Base-by-base conservation (phyloP, 2,113 vertebrate genomes). In the Maccullochella peelii region DNA sequence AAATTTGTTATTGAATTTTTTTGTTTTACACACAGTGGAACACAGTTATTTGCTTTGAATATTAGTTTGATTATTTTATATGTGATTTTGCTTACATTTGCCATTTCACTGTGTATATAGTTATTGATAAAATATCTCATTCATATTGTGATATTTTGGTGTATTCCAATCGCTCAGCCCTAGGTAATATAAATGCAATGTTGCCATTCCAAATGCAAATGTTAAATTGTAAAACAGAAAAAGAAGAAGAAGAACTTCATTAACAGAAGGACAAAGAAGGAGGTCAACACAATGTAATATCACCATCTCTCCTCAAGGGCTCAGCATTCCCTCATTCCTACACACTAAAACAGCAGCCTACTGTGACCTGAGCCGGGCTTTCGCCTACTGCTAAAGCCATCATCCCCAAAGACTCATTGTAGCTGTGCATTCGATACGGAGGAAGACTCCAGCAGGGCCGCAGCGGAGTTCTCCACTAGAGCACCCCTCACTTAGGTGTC, bases 271-370 rank as follows among this genome's bases (percentile, higher is more conserved):
- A 9, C 33, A 25, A n/a, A 42, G 49, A 73, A 63, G 42, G 18
- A 63, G 59, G 27, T 72, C 21, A 62, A 79, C 73, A 80, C 69
- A 86, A 80, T 79, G 82, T 80, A 88, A 88, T 91, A 83, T 82
- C 81, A 75, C 52, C 44, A 42, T 81, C 33, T 87, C 50, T 90
- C 84, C 89, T 89, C 79, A 85, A 91, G 87, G 79, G 82, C 87
- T 88, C 90, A 86, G 85, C 52, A 61, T 86, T 79, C 74, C 81
- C 47, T 90, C 27, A 80, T 69, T 66, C 52, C 70, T 47, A 38
- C 72, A 57, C 52, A 84, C 21, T 61, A n/a, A 63, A 75, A 72
- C 67, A 77, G 58, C 62, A 79, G 79, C 68, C 80, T 54, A 80
- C 77, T 55, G 54, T 79, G 85, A 84, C 76, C 78, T 57, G 73